Evolutionary conservation across 1,140 invertebrate species (phyloP).

Genomic region (Pteromalus puparum): DNA sequence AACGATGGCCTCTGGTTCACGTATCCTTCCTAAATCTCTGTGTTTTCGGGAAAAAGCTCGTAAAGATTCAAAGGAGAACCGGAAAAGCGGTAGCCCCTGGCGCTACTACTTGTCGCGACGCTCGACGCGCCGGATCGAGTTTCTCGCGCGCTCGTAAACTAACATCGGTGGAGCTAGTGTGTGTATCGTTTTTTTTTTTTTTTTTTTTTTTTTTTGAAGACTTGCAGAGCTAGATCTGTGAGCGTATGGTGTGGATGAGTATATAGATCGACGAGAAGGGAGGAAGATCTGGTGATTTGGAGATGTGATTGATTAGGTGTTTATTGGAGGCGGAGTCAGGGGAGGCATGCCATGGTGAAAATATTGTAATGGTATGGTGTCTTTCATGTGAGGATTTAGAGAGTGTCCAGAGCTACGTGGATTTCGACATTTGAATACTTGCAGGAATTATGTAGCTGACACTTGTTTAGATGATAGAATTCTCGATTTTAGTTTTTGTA

Average conservation of each 20-base stretch:
- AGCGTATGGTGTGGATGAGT: neutral
- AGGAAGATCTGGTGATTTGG: neutral
- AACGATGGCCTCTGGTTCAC: neutral
- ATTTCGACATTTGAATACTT: neutral
- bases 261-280: neutral
- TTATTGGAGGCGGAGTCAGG: neutral
- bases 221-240: neutral
- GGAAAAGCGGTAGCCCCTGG: constrained; percentile 15
- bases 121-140: neutral
- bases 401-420: neutral
- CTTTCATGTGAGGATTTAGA: neutral
- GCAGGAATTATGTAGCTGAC: neutral
- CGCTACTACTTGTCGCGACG: constrained; percentile 15
- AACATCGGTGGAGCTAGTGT: neutral
- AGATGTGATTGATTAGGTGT: neutral
- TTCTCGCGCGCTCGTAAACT: constrained; percentile 7
- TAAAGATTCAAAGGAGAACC: constrained; percentile 14
- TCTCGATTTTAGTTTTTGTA: too few relatives aligned
- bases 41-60: neutral
- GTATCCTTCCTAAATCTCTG: neutral
- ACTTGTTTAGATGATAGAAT: too few relatives aligned
- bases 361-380: neutral
- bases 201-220: neutral
- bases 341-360: neutral
- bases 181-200: neutral